Evolutionary conservation across 2,888 invertebrate species (phyloP).

Genomic region (Atrina japonica): DNA sequence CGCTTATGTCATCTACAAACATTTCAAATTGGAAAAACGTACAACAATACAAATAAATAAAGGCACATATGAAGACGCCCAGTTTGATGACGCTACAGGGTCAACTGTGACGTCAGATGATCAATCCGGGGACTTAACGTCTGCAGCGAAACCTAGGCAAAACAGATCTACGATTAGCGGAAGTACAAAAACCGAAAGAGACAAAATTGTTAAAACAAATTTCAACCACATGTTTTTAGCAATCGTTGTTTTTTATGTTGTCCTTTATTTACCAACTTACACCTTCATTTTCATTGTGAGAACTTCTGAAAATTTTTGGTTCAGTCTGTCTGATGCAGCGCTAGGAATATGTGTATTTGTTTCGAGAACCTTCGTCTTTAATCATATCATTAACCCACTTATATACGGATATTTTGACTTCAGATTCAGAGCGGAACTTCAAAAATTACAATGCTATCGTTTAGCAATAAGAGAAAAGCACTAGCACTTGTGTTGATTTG

Average conservation of each 20-base stretch:
- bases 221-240: conserved; percentile 33
- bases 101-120: not conserved
- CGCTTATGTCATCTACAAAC: conserved; percentile 15
- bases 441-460: conserved; percentile 2
- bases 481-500: too few relatives aligned
- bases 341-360: conserved; percentile 20
- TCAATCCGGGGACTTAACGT: not conserved
- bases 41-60: too few relatives aligned
- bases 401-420: conserved; percentile 38
- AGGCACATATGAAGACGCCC: too few relatives aligned
- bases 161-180: not conserved
- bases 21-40: not conserved
- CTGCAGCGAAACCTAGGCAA: not conserved
- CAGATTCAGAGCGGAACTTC: conserved; percentile 19
- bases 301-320: conserved; percentile 21
- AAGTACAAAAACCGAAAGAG: not conserved
- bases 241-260: conserved; percentile 24
- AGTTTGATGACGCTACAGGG: too few relatives aligned
- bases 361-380: conserved; percentile 26
- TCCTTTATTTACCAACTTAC: conserved; percentile 23
- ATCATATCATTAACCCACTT: conserved; percentile 36
- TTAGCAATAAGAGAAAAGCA: too few relatives aligned
- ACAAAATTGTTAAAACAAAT: conserved; percentile 15
- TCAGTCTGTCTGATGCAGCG: conserved; percentile 4
- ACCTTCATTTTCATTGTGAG: conserved; percentile 23